A percentile compares a stretch with the other conserved stretches of the same genome.
phyloP scores from a whole-genome alignment of 2,797 vertebrate species.

The Clarias platycephalus region DNA sequence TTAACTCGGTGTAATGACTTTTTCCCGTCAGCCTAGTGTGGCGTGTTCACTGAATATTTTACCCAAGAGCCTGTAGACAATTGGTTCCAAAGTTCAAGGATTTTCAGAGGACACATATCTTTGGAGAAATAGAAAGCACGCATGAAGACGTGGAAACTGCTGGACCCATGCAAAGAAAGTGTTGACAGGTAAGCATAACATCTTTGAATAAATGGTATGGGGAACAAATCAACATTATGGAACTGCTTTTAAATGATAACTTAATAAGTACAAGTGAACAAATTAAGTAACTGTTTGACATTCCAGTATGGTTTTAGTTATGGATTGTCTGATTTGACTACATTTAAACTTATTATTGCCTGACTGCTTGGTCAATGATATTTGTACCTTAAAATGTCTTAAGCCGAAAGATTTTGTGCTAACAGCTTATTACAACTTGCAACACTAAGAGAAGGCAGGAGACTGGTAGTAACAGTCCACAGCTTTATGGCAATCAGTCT shows the following conservation, averaged over 20 bases:
- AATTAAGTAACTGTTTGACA: background rate
- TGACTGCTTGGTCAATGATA: background rate
- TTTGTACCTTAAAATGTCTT: background rate
- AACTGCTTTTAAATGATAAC: background rate
- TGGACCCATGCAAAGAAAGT: constrained; percentile 50
- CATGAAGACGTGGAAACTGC: constrained; percentile 52
- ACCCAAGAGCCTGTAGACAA: constrained; percentile 68
- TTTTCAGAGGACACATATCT: constrained; percentile 57
- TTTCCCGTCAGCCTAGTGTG: constrained; percentile 55
- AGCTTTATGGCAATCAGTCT: background rate
- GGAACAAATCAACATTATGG: background rate
- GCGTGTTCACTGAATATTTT: constrained; percentile 77
- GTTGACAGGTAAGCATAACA: constrained; percentile 64
- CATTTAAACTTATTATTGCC: background rate
- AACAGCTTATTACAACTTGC: background rate
- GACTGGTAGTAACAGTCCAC: background rate
- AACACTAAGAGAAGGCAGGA: too few species aligned
- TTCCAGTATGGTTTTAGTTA: background rate
- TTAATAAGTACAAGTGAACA: background rate
- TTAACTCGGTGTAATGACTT: constrained; percentile 65
- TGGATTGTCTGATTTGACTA: background rate
- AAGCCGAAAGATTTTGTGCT: background rate
- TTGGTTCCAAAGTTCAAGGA: constrained; percentile 81
- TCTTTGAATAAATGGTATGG: constrained; percentile 13
- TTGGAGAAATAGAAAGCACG: constrained; percentile 35